These are phyloP conservation scores for Neolamprologus devosi DNA, from an alignment of 2,113 vertebrate genomes.

Conservation along the genomic window DNA sequence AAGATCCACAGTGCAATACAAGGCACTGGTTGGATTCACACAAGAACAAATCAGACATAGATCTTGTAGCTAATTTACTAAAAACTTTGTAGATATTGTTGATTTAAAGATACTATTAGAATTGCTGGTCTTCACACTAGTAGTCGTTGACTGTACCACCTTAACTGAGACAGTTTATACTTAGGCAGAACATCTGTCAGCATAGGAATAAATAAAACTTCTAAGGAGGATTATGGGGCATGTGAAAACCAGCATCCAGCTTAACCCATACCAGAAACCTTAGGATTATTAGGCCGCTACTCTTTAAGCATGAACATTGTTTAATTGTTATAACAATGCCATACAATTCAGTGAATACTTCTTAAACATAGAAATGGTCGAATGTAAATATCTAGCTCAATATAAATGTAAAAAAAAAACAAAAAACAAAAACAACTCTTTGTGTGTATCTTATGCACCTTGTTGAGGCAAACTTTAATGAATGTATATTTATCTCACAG, in stretches of 20 bases:
- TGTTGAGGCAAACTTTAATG: background rate
- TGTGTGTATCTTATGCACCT: background rate
- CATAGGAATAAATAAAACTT: background rate
- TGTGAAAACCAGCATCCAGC: background rate
- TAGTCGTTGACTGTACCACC: background rate
- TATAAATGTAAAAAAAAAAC: background rate
- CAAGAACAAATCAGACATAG: slow-evolving; percentile 17
- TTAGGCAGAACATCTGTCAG: background rate
- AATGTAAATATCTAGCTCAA: background rate
- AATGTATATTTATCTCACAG: slow-evolving; percentile 6
- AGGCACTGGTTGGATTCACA: background rate
- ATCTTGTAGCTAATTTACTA: slow-evolving; percentile 7
- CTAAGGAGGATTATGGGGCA: background rate
- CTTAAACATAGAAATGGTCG: background rate
- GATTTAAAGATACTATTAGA: background rate
- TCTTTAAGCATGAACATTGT: background rate
- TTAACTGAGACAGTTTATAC: background rate
- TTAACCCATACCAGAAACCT: background rate
- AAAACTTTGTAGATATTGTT: background rate
- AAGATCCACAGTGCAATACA: background rate
- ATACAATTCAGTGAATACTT: background rate
- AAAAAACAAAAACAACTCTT: background rate
- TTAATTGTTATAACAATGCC: background rate
- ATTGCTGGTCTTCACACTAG: background rate
- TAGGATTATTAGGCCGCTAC: background rate